Conservation (phyloP, 2,797 vertebrate genomes). For the Aphelocoma californica region DNA sequence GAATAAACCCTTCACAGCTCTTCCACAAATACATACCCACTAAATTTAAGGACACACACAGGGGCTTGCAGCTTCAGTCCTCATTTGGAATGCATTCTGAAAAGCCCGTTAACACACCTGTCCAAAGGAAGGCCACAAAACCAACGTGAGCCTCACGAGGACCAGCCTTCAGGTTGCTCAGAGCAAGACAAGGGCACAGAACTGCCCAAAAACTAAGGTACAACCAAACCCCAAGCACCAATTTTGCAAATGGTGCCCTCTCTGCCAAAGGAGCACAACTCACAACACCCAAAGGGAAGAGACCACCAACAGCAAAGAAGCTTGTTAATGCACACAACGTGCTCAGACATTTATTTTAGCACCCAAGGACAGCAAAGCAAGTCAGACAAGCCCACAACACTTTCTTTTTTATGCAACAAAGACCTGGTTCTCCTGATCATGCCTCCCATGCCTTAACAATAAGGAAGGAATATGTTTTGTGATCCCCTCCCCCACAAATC, state of each 20-base stretch:
- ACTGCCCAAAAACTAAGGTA: not conserved
- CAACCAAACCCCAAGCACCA: not conserved
- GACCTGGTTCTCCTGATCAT: not conserved
- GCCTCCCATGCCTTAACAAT: not conserved
- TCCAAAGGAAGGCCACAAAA: not conserved
- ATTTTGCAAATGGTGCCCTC: not conserved
- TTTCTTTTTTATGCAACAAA: not conserved
- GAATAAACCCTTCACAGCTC: not conserved
- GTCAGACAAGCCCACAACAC: not conserved
- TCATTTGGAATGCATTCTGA: fast-evolving
- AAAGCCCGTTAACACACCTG: fast-evolving
- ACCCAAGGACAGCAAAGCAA: not conserved
- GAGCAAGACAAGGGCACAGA: not conserved
- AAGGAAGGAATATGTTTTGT: not conserved
- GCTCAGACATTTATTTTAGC: not conserved
- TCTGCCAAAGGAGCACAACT: not conserved
- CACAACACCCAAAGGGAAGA: not conserved
- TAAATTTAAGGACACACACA: not conserved
- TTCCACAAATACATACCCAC: not conserved
- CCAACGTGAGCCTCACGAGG: fast-evolving
- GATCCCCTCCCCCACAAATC: not conserved
- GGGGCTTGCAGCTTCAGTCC: not conserved
- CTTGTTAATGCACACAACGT: fast-evolving
- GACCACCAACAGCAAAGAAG: not conserved
- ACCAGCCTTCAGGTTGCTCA: too few relatives aligned